phyloP scores from a whole-genome alignment of 2,888 invertebrate species.

The Fissipunctia ypsillon region DNA sequence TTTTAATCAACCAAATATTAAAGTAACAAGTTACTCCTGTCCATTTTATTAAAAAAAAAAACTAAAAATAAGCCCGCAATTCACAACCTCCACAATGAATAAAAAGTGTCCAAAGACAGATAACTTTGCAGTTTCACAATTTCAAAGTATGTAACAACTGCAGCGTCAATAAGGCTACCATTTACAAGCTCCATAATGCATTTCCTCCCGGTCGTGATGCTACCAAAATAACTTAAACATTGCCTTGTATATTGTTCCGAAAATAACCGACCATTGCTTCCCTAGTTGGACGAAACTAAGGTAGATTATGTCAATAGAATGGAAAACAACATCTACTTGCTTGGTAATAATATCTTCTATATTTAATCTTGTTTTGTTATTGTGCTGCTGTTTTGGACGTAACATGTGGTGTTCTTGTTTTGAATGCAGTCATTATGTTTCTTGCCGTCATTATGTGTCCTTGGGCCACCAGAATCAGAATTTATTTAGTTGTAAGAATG shows the following conservation, averaged over 20 bases:
- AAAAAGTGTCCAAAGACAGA: slow-evolving; percentile 1
- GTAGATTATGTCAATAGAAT: slow-evolving; percentile 34
- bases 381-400: neutral
- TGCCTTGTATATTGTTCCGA: slow-evolving; percentile 16
- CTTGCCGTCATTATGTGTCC: no score
- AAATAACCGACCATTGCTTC: slow-evolving; percentile 36
- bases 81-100: neutral
- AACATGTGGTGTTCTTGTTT: slow-evolving; percentile 17
- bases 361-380: slow-evolving; percentile 23
- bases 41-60: neutral
- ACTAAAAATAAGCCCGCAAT: neutral
- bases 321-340: slow-evolving; percentile 18
- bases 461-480: neutral
- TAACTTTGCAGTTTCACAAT: neutral
- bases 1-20: neutral
- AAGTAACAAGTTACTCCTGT: no score
- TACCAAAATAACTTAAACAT: slow-evolving; percentile 45
- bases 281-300: slow-evolving; percentile 5
- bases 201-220: slow-evolving; percentile 19
- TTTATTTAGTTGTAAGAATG: neutral
- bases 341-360: slow-evolving; percentile 12
- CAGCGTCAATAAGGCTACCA: slow-evolving; percentile 26
- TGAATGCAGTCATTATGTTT: neutral
- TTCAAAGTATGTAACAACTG: slow-evolving; percentile 23
- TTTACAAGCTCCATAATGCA: slow-evolving; percentile 54